Conservation (phyloP, 2,797 vertebrate genomes). For the Chelidonichthys spinosus region DNA sequence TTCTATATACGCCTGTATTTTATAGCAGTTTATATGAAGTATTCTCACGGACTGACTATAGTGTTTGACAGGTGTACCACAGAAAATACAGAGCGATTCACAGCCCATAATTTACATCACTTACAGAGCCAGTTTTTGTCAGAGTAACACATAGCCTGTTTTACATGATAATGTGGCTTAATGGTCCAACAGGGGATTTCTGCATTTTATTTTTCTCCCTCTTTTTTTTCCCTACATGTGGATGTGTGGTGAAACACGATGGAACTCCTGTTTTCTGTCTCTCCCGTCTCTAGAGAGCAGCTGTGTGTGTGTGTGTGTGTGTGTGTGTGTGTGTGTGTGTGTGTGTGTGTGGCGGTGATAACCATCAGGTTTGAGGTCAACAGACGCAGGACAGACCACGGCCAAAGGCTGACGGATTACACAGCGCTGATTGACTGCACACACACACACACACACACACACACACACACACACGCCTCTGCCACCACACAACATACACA, state of each 20-base stretch:
- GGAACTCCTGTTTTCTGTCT: slow-evolving; percentile 20
- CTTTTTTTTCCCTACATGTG: background rate
- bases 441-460: slow-evolving; percentile 2
- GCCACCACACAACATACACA: slow-evolving; percentile 22
- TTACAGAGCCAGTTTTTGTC: slow-evolving; percentile 24
- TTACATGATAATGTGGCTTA: slow-evolving; percentile 30
- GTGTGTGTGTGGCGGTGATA: slow-evolving; percentile 11
- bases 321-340: background rate
- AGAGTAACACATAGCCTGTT: slow-evolving; percentile 34
- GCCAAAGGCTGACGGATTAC: slow-evolving; percentile 58
- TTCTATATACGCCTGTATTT: slow-evolving; percentile 50
- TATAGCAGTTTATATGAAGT: slow-evolving; percentile 35
- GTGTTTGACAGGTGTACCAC: slow-evolving; percentile 27
- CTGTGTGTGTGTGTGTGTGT: slow-evolving; percentile 6
- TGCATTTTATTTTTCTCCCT: background rate
- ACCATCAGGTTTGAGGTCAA: slow-evolving; percentile 67
- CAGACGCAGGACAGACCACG: slow-evolving; percentile 45
- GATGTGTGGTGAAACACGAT: slow-evolving; percentile 25
- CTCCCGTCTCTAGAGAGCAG: slow-evolving; percentile 20
- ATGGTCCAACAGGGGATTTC: slow-evolving; percentile 27
- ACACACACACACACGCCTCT: background rate
- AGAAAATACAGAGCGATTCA: slow-evolving; percentile 39
- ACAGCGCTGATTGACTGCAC: slow-evolving; percentile 39
- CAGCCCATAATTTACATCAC: slow-evolving; percentile 38
- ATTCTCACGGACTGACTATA: slow-evolving; percentile 35